phyloP scores from a whole-genome alignment of 2,888 invertebrate genomes.

The Laspeyria flexula region DNA sequence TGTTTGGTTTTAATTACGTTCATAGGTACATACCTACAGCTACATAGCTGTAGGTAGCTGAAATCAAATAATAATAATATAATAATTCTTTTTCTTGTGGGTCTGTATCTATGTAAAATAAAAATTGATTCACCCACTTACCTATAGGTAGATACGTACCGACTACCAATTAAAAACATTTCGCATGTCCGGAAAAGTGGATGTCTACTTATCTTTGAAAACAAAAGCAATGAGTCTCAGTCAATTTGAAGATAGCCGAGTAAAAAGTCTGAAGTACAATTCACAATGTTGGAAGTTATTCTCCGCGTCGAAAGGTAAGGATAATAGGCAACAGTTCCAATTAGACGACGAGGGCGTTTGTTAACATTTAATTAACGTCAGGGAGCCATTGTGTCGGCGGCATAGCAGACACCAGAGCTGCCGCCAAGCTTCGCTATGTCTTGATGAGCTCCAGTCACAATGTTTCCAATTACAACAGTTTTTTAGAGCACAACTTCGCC shows the following conservation, averaged over 20 bases:
- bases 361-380: slow-evolving; percentile 86
- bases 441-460: slow-evolving; percentile 68
- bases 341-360: slow-evolving; percentile 85
- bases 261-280: slow-evolving; percentile 74
- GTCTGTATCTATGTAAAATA: no score
- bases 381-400: slow-evolving; percentile 79
- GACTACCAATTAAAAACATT: slow-evolving; percentile 29
- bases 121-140: no score
- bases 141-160: no score
- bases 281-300: slow-evolving; percentile 76
- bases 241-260: slow-evolving; percentile 64
- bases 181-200: slow-evolving; percentile 25
- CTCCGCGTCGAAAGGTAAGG: slow-evolving; percentile 80
- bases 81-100: no score
- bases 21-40: no score
- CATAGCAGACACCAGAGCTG: slow-evolving; percentile 66
- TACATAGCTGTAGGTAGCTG: no score
- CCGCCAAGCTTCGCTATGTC: slow-evolving; percentile 59
- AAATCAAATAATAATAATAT: no score
- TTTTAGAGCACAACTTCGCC: slow-evolving; percentile 38
- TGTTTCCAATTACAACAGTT: slow-evolving; percentile 67
- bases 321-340: slow-evolving; percentile 86
- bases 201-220: slow-evolving; percentile 41
- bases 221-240: slow-evolving; percentile 58
- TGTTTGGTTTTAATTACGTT: no score